phyloP scores from a whole-genome alignment of 2,113 vertebrate genomes.

The Chionomys nivalis region DNA sequence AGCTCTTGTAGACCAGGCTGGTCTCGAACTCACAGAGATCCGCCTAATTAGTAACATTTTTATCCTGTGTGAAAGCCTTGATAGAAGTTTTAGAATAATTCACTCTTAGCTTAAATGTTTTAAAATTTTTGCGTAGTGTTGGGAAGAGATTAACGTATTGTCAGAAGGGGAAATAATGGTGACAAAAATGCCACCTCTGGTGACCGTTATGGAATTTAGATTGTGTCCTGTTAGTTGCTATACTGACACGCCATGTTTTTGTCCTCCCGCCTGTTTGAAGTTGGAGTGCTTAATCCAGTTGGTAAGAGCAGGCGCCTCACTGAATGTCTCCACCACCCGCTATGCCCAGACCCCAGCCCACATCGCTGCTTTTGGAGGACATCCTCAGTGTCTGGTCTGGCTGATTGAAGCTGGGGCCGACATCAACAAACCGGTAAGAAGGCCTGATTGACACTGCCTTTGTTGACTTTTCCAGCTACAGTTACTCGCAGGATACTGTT shows the following conservation, averaged over 20 bases:
- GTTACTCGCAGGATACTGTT: neutral
- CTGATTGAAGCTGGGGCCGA: slow-evolving; percentile 95
- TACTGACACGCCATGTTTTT: slow-evolving; percentile 31
- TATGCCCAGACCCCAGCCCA: slow-evolving; percentile 96
- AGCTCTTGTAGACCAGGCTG: no score
- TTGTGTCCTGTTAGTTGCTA: neutral
- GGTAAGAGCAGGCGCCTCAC: slow-evolving; percentile 94
- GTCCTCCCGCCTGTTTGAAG: slow-evolving; percentile 82
- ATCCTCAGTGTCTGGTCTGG: slow-evolving; percentile 95
- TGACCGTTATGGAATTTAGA: fast-evolving
- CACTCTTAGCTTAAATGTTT: neutral
- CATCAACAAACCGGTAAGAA: slow-evolving; percentile 94
- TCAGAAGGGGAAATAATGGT: neutral
- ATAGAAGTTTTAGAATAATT: neutral
- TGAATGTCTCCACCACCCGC: slow-evolving; percentile 92
- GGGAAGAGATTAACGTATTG: neutral
- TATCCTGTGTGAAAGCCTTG: neutral
- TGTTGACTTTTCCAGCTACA: neutral
- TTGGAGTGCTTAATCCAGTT: slow-evolving; percentile 94
- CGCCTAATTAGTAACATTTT: neutral
- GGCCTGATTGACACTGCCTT: neutral
- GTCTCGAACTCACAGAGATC: no score
- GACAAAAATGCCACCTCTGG: neutral
- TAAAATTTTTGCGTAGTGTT: neutral
- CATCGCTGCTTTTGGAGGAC: slow-evolving; percentile 96